These are phyloP conservation scores for Eunapius fragilis DNA, from an alignment of 37 sponge, comb jelly and placozoan genomes.

Conservation along the genomic window DNA sequence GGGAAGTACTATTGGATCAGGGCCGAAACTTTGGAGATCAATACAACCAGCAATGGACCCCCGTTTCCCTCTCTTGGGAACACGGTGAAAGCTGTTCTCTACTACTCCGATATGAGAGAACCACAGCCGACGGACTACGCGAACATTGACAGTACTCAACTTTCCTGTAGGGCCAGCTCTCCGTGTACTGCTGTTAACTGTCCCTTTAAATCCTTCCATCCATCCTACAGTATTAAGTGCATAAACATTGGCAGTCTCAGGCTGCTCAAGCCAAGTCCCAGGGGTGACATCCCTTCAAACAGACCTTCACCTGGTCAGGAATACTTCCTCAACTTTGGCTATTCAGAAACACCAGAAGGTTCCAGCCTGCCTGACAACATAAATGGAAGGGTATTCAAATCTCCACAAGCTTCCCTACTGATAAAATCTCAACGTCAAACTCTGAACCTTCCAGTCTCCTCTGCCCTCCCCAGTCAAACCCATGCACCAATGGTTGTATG, in stretches of 20 bases:
- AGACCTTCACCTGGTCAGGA: too few species aligned
- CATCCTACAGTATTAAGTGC: too few species aligned
- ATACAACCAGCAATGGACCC: conserved; percentile 14
- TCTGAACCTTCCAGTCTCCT: neutral
- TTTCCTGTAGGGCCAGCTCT: too few species aligned
- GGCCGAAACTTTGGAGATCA: conserved; percentile 69
- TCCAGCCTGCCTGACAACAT: conserved; percentile 2
- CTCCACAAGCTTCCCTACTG: neutral
- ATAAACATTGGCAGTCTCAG: neutral
- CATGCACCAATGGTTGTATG: conserved; percentile 1
- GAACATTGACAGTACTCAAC: too few species aligned
- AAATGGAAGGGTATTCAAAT: neutral
- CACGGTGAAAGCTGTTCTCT: conserved; percentile 65
- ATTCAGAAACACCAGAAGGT: too few species aligned
- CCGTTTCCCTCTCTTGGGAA: conserved; percentile 35
- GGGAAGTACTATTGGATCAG: conserved; percentile 54
- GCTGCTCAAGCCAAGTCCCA: neutral
- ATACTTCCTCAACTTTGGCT: too few species aligned
- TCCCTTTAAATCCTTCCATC: too few species aligned
- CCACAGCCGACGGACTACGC: too few species aligned
- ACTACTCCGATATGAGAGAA: conserved; percentile 22
- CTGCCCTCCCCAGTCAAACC: neutral
- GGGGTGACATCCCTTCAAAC: too few species aligned
- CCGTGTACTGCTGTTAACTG: too few species aligned
- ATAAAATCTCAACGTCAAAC: neutral